A percentile compares a stretch with the other conserved stretches of the same genome.
Conservation (phyloP, 2,888 invertebrate species). For the Caenorhabditis becei region DNA sequence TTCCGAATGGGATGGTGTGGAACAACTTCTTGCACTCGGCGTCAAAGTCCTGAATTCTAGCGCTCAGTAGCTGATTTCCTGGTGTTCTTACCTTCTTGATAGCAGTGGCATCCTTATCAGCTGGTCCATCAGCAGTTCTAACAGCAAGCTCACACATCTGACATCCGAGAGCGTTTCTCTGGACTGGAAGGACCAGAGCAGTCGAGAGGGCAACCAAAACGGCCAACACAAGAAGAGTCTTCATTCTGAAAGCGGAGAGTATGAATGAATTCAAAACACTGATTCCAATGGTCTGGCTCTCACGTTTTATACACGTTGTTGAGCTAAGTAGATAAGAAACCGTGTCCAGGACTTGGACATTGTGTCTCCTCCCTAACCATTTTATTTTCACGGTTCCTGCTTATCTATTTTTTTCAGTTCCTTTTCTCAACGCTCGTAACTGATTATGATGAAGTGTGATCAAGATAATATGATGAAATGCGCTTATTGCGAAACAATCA, state of each 20-base stretch:
- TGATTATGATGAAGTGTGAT: neutral
- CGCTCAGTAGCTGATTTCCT: neutral
- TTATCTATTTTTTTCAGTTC: neutral
- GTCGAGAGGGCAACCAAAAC: slow-evolving; percentile 43
- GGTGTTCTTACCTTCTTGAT: slow-evolving; percentile 49
- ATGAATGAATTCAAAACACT: neutral
- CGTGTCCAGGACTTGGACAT: neutral
- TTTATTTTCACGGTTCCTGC: slow-evolving; percentile 17
- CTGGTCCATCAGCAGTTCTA: slow-evolving; percentile 54
- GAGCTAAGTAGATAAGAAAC: neutral
- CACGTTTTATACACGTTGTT: neutral
- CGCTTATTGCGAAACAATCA: neutral
- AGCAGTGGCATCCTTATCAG: slow-evolving; percentile 60
- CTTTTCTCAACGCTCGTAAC: neutral
- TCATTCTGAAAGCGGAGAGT: slow-evolving; percentile 25
- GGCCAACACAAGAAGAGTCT: slow-evolving; percentile 44
- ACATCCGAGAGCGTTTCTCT: slow-evolving; percentile 59
- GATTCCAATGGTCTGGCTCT: neutral
- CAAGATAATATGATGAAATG: slow-evolving; percentile 15
- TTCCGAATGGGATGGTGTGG: slow-evolving; percentile 63
- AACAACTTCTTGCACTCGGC: slow-evolving; percentile 66
- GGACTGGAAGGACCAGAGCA: slow-evolving; percentile 47
- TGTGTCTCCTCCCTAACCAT: slow-evolving; percentile 28
- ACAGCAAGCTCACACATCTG: slow-evolving; percentile 68
- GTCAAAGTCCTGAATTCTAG: slow-evolving; percentile 51